Evolutionary conservation across 2,888 invertebrate species (phyloP).

Genomic region (Crocallis elinguaria): DNA sequence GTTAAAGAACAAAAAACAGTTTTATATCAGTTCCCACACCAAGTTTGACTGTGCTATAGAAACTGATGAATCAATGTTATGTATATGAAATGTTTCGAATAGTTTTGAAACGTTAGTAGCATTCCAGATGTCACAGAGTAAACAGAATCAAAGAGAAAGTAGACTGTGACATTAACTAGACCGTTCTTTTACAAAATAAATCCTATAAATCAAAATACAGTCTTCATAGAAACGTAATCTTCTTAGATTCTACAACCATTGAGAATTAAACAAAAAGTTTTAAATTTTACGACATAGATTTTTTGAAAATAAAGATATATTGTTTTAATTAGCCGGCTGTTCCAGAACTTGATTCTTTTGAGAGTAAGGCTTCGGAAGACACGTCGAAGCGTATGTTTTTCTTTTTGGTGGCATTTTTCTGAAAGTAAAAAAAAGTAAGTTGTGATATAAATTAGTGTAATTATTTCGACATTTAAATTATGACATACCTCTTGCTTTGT

Average conservation of each 20-base stretch:
- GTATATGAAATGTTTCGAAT: too few species aligned
- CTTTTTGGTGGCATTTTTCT: conserved; percentile 72
- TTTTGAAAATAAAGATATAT: conserved; percentile 5
- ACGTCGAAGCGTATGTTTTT: conserved; percentile 78
- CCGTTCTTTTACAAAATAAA: conserved; percentile 6
- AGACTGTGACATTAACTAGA: too few species aligned
- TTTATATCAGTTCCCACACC: too few species aligned
- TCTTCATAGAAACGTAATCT: conserved; percentile 30
- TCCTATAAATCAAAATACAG: conserved; percentile 21
- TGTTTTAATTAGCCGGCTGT: conserved; percentile 50
- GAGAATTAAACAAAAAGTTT: conserved; percentile 13
- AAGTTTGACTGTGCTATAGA: too few species aligned
- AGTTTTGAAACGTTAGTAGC: too few species aligned
- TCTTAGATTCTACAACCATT: conserved; percentile 18
- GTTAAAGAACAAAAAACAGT: too few species aligned
- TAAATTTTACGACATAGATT: conserved; percentile 12
- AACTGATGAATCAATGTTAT: too few species aligned
- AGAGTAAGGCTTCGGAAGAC: conserved; percentile 66
- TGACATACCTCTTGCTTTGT: too few species aligned
- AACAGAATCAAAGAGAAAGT: conserved; percentile 3
- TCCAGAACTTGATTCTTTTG: conserved; percentile 64
- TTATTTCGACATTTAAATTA: too few species aligned
- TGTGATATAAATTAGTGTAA: background rate
- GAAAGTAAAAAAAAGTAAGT: conserved; percentile 41
- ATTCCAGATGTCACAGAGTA: background rate